Evolutionary conservation across 1,140 invertebrate genomes (phyloP), one percentile per base, ranked within the genome.

Genomic region (Goniozus legneri): DNA sequence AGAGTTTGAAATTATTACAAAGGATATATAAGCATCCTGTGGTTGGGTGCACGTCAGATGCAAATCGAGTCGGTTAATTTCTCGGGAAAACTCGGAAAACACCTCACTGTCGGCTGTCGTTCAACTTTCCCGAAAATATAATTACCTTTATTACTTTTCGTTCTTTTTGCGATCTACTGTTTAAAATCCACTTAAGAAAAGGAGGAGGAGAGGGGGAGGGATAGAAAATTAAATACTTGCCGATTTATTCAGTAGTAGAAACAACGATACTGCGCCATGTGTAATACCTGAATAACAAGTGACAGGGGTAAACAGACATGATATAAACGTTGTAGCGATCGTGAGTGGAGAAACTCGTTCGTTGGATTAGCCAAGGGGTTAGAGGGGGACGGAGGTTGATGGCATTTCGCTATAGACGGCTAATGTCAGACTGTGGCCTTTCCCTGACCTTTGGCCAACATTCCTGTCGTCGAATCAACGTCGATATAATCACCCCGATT

Each of bases 51-150:
- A 71, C 68, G 71, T 74, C 71, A 71, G 69, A 74, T 72, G 71
- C 71, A 72, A 74, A 72, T 74, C 69, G 70, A 63, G 61, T 56
- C 58, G 55, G 63, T 68, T 72, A 73, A 73, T 72, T 73, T 71
- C 64, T 67, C 65, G 68, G 64, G 24, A 27, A 27, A 27, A 27
- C 10, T 27, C 24, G 24, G 10, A 10, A 27, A 27, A 27, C 4
- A 27, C n/a, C n/a, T n/a, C n/a, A n/a, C n/a, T n/a, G n/a, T n/a
- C n/a, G n/a, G n/a, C n/a, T n/a, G n/a, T n/a, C n/a, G n/a, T n/a
- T n/a, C n/a, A n/a, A n/a, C n/a, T n/a, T n/a, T n/a, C n/a, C n/a
- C n/a, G n/a, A n/a, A n/a, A n/a, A n/a, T n/a, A n/a, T n/a, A n/a
- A n/a, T n/a, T n/a, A n/a, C n/a, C n/a, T n/a, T n/a, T n/a, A n/a